Evolutionary conservation across 2,888 invertebrate species (phyloP).

Genomic region (Argynnis bischoffii): DNA sequence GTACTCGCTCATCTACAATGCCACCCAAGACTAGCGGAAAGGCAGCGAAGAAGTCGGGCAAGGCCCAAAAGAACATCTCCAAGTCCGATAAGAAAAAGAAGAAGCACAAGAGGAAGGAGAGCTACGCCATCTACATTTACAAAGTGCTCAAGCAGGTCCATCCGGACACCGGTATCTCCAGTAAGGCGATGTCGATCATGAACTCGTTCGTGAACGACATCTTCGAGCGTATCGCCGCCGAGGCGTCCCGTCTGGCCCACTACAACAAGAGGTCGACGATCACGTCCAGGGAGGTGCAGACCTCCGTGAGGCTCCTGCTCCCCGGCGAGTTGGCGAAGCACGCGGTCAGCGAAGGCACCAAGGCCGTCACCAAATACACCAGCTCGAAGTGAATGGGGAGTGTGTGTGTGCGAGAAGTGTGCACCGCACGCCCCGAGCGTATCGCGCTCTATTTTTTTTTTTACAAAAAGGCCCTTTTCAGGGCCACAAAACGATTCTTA

Average conservation of each 20-base stretch:
- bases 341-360: constrained; percentile 85
- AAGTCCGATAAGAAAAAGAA: constrained; percentile 83
- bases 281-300: constrained; percentile 86
- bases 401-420: constrained; percentile 88
- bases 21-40: constrained; percentile 62
- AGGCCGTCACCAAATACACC: constrained; percentile 84
- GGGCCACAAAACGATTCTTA: no score
- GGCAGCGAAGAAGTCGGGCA: constrained; percentile 78
- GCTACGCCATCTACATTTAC: constrained; percentile 83
- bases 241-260: constrained; percentile 84
- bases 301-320: constrained; percentile 84
- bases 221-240: constrained; percentile 86
- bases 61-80: constrained; percentile 82
- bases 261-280: constrained; percentile 86
- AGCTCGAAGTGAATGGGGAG: constrained; percentile 81
- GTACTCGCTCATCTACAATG: constrained; percentile 37
- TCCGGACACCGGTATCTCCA: constrained; percentile 78
- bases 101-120: constrained; percentile 81
- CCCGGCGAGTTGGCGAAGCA: constrained; percentile 88
- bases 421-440: no score
- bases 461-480: no score
- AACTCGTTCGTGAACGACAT: constrained; percentile 88
- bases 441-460: no score
- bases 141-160: constrained; percentile 86
- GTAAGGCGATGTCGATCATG: constrained; percentile 87